Conservation (phyloP, 2,888 invertebrate genomes). For the Furcula furcula region DNA sequence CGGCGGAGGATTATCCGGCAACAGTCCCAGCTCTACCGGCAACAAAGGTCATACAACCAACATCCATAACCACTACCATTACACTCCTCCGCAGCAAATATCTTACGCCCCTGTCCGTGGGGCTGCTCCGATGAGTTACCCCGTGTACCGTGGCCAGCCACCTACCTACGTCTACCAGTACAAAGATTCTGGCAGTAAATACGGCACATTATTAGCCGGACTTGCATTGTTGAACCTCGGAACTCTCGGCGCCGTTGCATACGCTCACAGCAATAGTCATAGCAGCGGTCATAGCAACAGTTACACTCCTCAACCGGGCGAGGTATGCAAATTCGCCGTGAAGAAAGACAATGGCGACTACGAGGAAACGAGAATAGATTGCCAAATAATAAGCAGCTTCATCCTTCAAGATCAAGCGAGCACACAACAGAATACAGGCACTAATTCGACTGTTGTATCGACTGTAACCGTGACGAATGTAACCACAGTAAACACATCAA, state of each 20-base stretch:
- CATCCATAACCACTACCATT: slow-evolving; percentile 59
- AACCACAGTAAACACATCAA: slow-evolving; percentile 52
- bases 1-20: slow-evolving; percentile 19
- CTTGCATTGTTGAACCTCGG: slow-evolving; percentile 68
- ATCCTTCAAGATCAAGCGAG: slow-evolving; percentile 51
- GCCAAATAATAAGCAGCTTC: slow-evolving; percentile 65
- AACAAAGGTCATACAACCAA: slow-evolving; percentile 39
- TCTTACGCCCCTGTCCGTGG: slow-evolving; percentile 54
- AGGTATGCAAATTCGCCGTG: slow-evolving; percentile 66
- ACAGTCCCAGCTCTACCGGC: slow-evolving; percentile 8
- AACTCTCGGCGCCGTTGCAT: slow-evolving; percentile 53
- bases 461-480: slow-evolving; percentile 62
- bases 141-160: slow-evolving; percentile 62
- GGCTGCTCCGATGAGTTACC: slow-evolving; percentile 49
- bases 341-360: slow-evolving; percentile 67
- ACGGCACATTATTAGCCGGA: slow-evolving; percentile 64
- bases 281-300: slow-evolving; percentile 7
- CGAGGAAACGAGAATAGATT: slow-evolving; percentile 69
- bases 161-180: slow-evolving; percentile 69
- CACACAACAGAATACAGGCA: slow-evolving; percentile 28
- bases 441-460: slow-evolving; percentile 47
- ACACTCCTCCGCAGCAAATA: slow-evolving; percentile 64
- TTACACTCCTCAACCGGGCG: slow-evolving; percentile 57
- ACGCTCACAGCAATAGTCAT: slow-evolving; percentile 33
- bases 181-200: slow-evolving; percentile 69